Evolutionary conservation across 2,113 vertebrate species (phyloP), one percentile per base, ranked within the genome.

Genomic region (Apodemus speciosus): DNA sequence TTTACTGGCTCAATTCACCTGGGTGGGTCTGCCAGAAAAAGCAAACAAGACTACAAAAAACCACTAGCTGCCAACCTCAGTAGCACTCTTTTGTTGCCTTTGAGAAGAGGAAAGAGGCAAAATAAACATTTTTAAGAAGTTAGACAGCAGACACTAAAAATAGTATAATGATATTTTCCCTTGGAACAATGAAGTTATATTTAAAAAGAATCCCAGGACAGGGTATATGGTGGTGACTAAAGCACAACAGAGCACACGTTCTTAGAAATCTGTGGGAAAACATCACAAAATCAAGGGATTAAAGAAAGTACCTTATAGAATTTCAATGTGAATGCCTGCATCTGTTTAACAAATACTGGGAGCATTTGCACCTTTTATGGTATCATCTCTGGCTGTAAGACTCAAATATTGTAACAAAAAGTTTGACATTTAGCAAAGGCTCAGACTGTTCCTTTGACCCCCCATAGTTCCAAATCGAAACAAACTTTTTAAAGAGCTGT

Each of bases 141-240:
- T 92, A 97, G 95, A 97, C 97, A 97, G 94, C 95, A 97, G 94
- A 93, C 80, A 94, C 98, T 97, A 98, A 97, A 98, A 97, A 98
- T 97, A 98, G 94, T 94, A 96, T 96, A 97, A 96, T 96, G 96
- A 97, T 98, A 98, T 98, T 98, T 98, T 98, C 95, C 96, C 98
- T 93, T 85, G 94, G 96, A 97, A 97, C 94, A 98, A 97, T 96
- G 71, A 88, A 30, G 91, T 88, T 96, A 94, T 0, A 80, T 88
- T 89, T 43, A 23, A 62, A 85, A 56, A 64, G 46, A 38, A 94
- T 56, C 3, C 64, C 13, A 96, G 91, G 75, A 58, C 13, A 64
- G 76, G 53, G 25, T 3, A 0, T 53, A 66, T 35, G 46, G 35
- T 49, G 25, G 51, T 87, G 56, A 92, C 60, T 89, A 46, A 32